Percentiles rank a stretch among this genome's conserved stretches.
These are phyloP conservation scores for Alethe castanea DNA, from an alignment of 2,113 vertebrate species.

Conservation along the genomic window DNA sequence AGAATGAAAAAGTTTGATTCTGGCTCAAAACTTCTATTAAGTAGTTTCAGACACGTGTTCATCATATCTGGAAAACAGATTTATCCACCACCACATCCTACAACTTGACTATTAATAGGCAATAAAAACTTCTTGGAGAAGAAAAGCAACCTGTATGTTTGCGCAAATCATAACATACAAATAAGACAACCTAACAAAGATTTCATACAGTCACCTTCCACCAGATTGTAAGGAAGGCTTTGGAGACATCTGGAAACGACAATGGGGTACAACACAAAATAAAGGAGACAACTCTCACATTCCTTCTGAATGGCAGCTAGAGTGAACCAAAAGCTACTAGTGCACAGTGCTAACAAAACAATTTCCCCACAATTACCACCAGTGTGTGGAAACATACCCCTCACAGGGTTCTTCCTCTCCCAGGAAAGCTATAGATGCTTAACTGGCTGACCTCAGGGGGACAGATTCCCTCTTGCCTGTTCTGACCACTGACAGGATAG, in stretches of 20 bases:
- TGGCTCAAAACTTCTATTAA: not conserved
- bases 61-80: not conserved
- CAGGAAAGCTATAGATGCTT: not conserved
- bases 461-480: not conserved
- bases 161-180: not conserved
- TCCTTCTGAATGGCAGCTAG: not conserved
- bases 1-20: not conserved
- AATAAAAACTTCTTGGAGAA: not conserved
- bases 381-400: not conserved
- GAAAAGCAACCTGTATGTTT: not conserved
- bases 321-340: not conserved
- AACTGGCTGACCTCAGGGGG: not conserved
- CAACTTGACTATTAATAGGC: not conserved
- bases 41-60: not conserved
- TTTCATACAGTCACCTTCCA: not conserved
- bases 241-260: not conserved
- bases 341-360: not conserved
- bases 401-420: not conserved
- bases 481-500: not conserved
- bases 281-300: not conserved
- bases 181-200: not conserved
- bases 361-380: not conserved
- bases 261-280: not conserved
- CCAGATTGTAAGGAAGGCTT: not conserved
- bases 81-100: not conserved